Conservation (phyloP, 2,888 invertebrate genomes). For the Miltochrista miniata region DNA sequence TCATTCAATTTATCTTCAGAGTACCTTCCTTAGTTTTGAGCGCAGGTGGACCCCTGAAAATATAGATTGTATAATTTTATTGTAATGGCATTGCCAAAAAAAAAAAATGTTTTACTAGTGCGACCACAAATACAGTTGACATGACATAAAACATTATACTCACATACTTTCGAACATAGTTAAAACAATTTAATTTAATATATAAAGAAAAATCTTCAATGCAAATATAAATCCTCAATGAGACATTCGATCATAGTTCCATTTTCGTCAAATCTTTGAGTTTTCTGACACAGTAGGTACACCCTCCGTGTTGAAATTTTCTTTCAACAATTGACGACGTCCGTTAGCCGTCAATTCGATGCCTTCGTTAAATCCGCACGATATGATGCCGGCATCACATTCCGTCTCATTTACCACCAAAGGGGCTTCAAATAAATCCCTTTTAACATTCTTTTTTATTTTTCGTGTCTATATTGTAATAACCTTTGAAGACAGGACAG, state of each 20-base stretch:
- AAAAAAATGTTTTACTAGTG: no score
- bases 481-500: slow-evolving; percentile 38
- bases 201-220: no score
- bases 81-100: no score
- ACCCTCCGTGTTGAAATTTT: slow-evolving; percentile 25
- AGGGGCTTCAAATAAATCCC: slow-evolving; percentile 60
- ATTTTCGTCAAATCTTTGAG: slow-evolving; percentile 19
- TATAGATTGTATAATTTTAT: no score
- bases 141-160: no score
- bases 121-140: no score
- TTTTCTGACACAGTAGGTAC: slow-evolving; percentile 19
- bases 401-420: slow-evolving; percentile 62
- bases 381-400: slow-evolving; percentile 55
- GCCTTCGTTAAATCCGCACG: slow-evolving; percentile 42
- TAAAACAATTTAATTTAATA: no score
- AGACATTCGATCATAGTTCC: slow-evolving; percentile 8
- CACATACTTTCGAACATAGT: no score
- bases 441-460: slow-evolving; percentile 57
- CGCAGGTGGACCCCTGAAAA: no score
- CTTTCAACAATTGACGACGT: slow-evolving; percentile 26
- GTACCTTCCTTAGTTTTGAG: no score
- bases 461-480: slow-evolving; percentile 49
- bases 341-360: slow-evolving; percentile 36
- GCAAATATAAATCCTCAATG: no score
- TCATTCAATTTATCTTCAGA: no score